Evolutionary conservation across 2,113 vertebrate species (phyloP).

Genomic region (Rhodinocichla rosea): DNA sequence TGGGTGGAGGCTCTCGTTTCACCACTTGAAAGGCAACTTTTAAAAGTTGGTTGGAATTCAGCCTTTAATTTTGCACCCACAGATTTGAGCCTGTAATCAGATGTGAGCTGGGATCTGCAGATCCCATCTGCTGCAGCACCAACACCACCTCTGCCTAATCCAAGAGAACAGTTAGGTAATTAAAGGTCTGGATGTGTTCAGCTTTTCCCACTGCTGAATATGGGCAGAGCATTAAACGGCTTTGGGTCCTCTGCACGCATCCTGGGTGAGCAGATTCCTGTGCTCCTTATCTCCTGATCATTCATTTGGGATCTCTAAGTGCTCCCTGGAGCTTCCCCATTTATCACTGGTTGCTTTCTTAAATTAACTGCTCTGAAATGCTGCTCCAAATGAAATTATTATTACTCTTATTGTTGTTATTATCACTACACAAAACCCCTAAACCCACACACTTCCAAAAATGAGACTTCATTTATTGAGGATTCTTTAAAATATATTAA

Average conservation of each 20-base stretch:
- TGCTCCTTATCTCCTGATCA: neutral
- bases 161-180: neutral
- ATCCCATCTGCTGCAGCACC: neutral
- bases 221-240: neutral
- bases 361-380: neutral
- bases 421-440: too few species aligned
- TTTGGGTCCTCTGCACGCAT: neutral
- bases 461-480: neutral
- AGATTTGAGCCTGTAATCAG: neutral
- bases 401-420: neutral
- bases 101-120: neutral
- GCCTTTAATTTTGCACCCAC: conserved; percentile 45
- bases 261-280: neutral
- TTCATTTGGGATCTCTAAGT: neutral
- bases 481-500: neutral
- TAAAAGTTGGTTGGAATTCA: neutral
- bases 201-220: neutral
- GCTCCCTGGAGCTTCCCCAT: neutral
- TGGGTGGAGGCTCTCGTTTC: neutral
- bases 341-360: neutral
- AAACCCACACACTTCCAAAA: neutral
- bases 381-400: neutral
- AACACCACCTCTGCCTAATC: neutral
- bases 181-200: neutral
- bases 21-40: conserved; percentile 15